These are phyloP conservation scores for Corvus hawaiiensis DNA, from an alignment of 2,113 vertebrate species.

Conservation along the genomic window DNA sequence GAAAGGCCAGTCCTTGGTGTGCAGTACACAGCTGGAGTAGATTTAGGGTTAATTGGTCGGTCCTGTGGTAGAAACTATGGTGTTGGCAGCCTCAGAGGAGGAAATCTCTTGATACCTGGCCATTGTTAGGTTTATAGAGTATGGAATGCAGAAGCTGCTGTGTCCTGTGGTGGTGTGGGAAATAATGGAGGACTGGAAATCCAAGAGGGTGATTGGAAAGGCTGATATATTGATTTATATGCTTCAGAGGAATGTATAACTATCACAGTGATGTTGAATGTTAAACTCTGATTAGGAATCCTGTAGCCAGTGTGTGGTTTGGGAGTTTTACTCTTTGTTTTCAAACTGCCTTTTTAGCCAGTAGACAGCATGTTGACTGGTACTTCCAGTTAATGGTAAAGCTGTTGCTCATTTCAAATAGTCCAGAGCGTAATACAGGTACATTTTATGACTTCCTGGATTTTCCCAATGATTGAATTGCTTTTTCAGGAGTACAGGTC, in stretches of 20 bases:
- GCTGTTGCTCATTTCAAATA: background rate
- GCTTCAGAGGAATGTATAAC: background rate
- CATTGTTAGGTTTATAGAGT: fast-evolving
- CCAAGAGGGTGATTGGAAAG: background rate
- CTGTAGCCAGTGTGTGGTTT: background rate
- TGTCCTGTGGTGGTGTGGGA: background rate
- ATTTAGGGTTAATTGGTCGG: background rate
- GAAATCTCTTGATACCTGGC: background rate
- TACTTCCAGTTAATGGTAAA: background rate
- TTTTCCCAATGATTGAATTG: background rate
- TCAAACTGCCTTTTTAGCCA: background rate
- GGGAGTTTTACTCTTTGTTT: background rate
- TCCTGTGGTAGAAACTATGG: background rate
- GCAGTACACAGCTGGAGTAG: background rate
- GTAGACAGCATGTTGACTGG: background rate
- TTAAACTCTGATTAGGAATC: background rate
- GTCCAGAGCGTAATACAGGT: background rate
- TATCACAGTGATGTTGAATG: background rate
- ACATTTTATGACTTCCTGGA: background rate
- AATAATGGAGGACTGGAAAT: background rate
- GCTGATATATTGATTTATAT: fast-evolving
- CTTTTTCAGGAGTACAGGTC: background rate
- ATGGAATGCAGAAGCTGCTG: background rate
- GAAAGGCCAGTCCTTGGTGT: background rate
- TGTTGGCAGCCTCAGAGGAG: background rate